Conservation (phyloP, 2,888 invertebrate species). For the Agapetus fuscipes region DNA sequence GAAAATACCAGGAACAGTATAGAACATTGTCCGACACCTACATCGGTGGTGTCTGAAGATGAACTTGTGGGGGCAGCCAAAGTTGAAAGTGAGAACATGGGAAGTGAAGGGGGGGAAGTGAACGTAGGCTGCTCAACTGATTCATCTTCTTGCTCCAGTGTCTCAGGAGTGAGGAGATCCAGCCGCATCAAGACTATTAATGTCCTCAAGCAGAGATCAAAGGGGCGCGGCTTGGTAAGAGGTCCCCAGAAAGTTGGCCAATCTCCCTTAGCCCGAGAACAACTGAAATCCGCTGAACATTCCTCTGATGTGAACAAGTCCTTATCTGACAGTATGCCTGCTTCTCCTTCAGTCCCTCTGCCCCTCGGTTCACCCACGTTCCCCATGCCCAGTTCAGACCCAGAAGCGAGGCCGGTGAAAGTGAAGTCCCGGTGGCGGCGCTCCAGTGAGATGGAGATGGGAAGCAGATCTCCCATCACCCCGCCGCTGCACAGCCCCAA, state of each 20-base stretch:
- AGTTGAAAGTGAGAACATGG: slow-evolving; percentile 18
- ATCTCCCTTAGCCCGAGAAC: slow-evolving; percentile 40
- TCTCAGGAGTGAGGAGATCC: slow-evolving; percentile 58
- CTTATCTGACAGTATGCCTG: slow-evolving; percentile 17
- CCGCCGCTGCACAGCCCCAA: slow-evolving; percentile 37
- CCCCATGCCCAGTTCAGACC: slow-evolving; percentile 35
- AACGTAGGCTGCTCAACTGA: slow-evolving; percentile 28
- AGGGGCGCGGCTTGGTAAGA: slow-evolving; percentile 56
- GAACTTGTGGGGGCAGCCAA: slow-evolving; percentile 6
- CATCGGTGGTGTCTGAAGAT: slow-evolving; percentile 38
- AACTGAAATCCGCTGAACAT: slow-evolving; percentile 45
- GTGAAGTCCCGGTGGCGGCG: slow-evolving; percentile 71
- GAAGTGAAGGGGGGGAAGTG: slow-evolving; percentile 31
- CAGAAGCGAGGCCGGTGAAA: slow-evolving; percentile 60
- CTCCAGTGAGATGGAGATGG: slow-evolving; percentile 66
- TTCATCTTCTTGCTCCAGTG: slow-evolving; percentile 42
- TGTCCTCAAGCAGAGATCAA: slow-evolving; percentile 54
- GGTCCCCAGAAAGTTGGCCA: slow-evolving; percentile 41
- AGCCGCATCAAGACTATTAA: slow-evolving; percentile 69
- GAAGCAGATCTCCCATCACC: slow-evolving; percentile 35
- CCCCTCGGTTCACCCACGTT: slow-evolving; percentile 32
- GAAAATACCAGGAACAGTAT: no score
- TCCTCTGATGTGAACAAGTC: slow-evolving; percentile 46
- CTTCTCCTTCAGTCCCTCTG: slow-evolving; percentile 24
- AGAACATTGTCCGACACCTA: slow-evolving; percentile 29